Base-by-base conservation (phyloP, 2,888 invertebrate genomes). In the Thalpophila matura region DNA sequence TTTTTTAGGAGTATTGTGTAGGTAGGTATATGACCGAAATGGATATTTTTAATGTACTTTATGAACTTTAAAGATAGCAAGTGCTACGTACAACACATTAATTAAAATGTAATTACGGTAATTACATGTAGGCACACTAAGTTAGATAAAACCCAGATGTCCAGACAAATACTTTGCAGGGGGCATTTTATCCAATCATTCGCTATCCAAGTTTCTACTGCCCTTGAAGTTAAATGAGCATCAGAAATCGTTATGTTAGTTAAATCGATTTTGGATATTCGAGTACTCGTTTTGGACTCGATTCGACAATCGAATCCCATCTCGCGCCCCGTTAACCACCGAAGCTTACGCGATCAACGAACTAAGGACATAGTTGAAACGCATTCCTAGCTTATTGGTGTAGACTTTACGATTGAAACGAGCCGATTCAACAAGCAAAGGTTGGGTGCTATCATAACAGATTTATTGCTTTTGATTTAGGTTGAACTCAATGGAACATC, bases 331-430 rank as follows among this genome's bases (percentile, higher is more conserved):
- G 68, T 4, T 60, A 61, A 70, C 42, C 50, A 4, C 40, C 62
- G 33, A 71, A 82, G 77, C 84, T 84, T 82, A 82, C 79, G 80
- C 86, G 83, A 87, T 86, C 83, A 86, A 82, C 83, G 83, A 86
- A 86, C 86, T 87, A 88, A 86, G 84, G 84, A 82, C 84, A 84
- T 82, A 82, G 85, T 81, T 78, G 83, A 86, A 84, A 81, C 82
- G 79, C 86, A 87, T 89, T 89, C 88, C 84, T 86, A 84, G 84
- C 79, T 85, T 81, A 83, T 83, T 86, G 82, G 76, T 77, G 74
- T 74, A 73, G 77, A 80, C 51, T 82, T 84, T 84, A 87, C 81
- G 85, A 86, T 82, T 78, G 80, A 79, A 80, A 80, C 51, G 77
- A 78, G 72, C 68, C 60, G 77, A 82, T 74, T 81, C 76, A 80